Percentiles rank a stretch among this genome's conserved stretches.
These are phyloP conservation scores for Prenolepis imparis DNA, from an alignment of 2,888 invertebrate species.

Conservation along the genomic window DNA sequence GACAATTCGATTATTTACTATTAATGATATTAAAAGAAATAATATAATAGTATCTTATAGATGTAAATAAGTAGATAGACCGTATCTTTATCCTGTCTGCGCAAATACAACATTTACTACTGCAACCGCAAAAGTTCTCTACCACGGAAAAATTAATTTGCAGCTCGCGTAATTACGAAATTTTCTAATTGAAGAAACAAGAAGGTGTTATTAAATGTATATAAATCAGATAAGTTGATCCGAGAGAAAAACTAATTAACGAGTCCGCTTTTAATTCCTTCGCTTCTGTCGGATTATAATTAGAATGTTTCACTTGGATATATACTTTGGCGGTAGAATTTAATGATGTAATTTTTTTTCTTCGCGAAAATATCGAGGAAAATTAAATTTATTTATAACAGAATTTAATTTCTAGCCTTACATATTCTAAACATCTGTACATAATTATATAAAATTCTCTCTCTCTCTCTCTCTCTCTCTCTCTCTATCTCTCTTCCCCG, in stretches of 20 bases:
- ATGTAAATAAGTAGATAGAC: neutral
- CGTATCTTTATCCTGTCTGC: neutral
- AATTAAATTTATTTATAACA: neutral
- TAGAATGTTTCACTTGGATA: neutral
- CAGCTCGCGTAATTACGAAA: neutral
- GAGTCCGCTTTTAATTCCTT: neutral
- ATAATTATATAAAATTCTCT: no score
- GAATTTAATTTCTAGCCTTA: neutral
- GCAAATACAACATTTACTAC: conserved; percentile 13
- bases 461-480: no score
- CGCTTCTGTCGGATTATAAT: neutral
- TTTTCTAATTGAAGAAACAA: neutral
- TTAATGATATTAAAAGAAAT: neutral
- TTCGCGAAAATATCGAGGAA: neutral
- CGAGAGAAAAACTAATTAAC: neutral
- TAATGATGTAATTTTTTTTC: neutral
- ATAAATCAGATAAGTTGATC: neutral
- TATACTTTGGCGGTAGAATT: neutral
- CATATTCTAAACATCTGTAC: no score
- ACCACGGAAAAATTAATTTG: neutral
- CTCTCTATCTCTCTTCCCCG: no score
- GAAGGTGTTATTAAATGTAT: neutral
- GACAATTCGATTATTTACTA: neutral
- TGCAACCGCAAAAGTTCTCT: neutral
- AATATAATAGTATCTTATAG: neutral